phyloP scores from a whole-genome alignment of 2,797 vertebrate species.

The Pangasius djambal region DNA sequence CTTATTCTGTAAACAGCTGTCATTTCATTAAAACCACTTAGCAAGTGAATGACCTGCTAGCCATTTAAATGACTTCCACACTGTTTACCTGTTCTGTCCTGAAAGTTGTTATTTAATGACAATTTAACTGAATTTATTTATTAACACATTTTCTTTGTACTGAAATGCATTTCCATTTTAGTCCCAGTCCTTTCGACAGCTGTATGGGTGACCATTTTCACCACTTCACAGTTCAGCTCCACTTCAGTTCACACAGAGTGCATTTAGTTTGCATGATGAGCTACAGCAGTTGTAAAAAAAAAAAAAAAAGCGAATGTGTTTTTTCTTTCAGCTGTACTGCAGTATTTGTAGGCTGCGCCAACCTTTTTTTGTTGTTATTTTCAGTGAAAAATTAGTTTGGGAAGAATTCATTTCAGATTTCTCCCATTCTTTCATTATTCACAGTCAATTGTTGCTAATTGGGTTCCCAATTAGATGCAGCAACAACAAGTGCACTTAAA shows the following conservation, averaged over 20 bases:
- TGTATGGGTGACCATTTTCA: background rate
- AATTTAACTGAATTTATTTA: background rate
- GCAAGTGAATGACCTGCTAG: background rate
- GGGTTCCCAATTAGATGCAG: background rate
- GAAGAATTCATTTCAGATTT: too few species aligned
- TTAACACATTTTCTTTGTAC: background rate
- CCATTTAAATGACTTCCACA: background rate
- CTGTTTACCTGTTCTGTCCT: background rate
- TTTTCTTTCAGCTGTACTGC: background rate
- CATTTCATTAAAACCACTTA: background rate
- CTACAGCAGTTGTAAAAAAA: background rate
- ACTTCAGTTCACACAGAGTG: constrained; percentile 4
- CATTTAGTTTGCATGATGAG: background rate
- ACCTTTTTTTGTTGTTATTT: background rate
- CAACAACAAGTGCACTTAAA: too few species aligned
- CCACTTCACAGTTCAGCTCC: background rate
- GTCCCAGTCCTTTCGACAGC: background rate
- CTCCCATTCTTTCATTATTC: background rate
- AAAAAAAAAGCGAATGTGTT: background rate
- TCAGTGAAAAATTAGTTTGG: too few species aligned
- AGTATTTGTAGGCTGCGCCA: background rate
- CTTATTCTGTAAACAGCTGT: background rate
- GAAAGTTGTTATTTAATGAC: background rate
- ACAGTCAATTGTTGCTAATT: background rate
- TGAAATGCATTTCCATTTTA: background rate